These are phyloP conservation scores for Myanophis thanlyinensis DNA, from an alignment of 2,113 vertebrate genomes.

Conservation along the genomic window DNA sequence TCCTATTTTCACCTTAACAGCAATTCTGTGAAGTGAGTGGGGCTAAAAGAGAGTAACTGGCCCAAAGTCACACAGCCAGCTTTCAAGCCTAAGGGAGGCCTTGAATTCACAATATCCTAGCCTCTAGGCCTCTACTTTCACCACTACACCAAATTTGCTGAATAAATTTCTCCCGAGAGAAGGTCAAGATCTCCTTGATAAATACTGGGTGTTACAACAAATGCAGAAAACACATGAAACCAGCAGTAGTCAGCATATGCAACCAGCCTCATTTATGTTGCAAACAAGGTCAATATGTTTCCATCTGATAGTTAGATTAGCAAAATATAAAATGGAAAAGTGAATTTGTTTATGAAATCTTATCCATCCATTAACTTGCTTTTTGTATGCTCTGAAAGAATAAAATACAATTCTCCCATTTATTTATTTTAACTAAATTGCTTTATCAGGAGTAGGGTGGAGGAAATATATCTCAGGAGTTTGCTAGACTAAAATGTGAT, in stretches of 20 bases:
- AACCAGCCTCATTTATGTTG: not conserved
- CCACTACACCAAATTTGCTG: not conserved
- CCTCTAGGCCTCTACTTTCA: not conserved
- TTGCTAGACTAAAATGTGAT: not conserved
- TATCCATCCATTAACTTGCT: not conserved
- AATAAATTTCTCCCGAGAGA: not conserved
- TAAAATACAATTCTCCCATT: not conserved
- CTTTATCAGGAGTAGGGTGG: not conserved
- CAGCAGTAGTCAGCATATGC: not conserved
- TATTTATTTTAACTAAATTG: not conserved
- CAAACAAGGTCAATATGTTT: constrained; percentile 4
- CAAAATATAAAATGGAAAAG: not conserved
- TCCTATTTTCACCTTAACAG: not conserved
- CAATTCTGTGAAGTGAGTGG: not conserved
- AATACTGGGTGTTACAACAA: not conserved
- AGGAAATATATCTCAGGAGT: not conserved
- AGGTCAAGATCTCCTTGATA: not conserved
- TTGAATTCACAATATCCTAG: not conserved
- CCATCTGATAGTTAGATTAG: constrained; percentile 6
- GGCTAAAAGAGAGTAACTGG: not conserved
- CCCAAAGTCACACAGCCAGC: not conserved
- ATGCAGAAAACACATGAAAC: not conserved
- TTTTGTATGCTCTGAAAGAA: not conserved
- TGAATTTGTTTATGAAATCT: constrained; percentile 6
- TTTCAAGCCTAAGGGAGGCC: not conserved